These are phyloP conservation scores for Phycodurus eques DNA, from an alignment of 2,113 vertebrate genomes.

Conservation along the genomic window DNA sequence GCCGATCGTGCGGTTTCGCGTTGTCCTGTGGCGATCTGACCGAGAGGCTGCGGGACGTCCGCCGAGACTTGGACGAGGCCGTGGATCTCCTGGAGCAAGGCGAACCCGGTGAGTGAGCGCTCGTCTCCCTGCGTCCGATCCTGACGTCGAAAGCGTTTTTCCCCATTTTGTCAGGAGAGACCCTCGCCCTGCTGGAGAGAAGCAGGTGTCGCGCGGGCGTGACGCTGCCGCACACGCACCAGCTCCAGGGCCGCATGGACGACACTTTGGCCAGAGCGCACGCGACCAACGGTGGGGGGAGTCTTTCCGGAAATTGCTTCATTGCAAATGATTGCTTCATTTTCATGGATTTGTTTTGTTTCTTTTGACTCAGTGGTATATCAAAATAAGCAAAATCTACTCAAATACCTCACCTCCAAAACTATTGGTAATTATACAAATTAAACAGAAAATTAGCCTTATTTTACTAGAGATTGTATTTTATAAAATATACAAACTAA, in stretches of 20 bases:
- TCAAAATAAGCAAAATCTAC: too few relatives aligned
- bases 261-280: constrained; percentile 81
- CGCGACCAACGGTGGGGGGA: constrained; percentile 77
- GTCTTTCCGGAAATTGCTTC: background rate
- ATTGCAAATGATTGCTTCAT: too few relatives aligned
- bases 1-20: constrained; percentile 47
- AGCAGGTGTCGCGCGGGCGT: constrained; percentile 60
- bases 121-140: background rate
- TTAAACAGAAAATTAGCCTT: too few relatives aligned
- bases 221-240: constrained; percentile 78
- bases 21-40: constrained; percentile 46
- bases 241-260: constrained; percentile 79
- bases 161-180: constrained; percentile 64
- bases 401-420: too few relatives aligned
- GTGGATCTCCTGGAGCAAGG: constrained; percentile 64
- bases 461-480: too few relatives aligned
- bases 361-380: too few relatives aligned
- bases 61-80: constrained; percentile 43
- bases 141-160: background rate
- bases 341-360: too few relatives aligned
- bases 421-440: too few relatives aligned
- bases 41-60: constrained; percentile 52
- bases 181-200: constrained; percentile 68
- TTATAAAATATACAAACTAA: too few relatives aligned
- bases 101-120: constrained; percentile 49